Evolutionary conservation across 2,113 vertebrate genomes (phyloP).

Genomic region (Sakesphorus luctuosus): DNA sequence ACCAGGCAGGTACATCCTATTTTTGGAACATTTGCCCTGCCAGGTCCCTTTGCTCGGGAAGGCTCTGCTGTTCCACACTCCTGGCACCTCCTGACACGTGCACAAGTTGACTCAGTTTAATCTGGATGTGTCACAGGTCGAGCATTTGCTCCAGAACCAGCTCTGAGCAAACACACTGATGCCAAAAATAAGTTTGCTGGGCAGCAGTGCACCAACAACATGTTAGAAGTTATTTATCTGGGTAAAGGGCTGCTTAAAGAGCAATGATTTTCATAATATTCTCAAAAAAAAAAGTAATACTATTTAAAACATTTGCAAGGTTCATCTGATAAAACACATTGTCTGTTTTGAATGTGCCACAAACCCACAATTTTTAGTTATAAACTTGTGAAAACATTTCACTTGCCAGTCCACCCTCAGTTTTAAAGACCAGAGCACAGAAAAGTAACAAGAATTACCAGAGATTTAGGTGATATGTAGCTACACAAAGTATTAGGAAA

Average conservation of each 20-base stretch:
- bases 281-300: not conserved
- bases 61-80: not conserved
- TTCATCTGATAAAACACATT: not conserved
- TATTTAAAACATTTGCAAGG: not conserved
- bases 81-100: not conserved
- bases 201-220: not conserved
- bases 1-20: accelerated
- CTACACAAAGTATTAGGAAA: not conserved
- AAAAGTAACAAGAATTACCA: not conserved
- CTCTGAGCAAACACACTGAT: not conserved
- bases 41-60: not conserved
- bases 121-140: not conserved
- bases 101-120: not conserved
- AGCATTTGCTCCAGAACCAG: not conserved
- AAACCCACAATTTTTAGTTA: not conserved
- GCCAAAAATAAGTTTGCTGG: not conserved
- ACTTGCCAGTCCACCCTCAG: not conserved
- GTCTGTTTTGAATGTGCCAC: not conserved
- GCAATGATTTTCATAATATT: not conserved
- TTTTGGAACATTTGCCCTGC: not conserved
- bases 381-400: not conserved
- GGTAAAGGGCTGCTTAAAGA: not conserved
- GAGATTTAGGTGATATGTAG: not conserved
- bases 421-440: not conserved
- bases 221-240: accelerated